These are phyloP conservation scores for Drosophila demipolita DNA, from an alignment of 2,888 invertebrate genomes.

Conservation along the genomic window DNA sequence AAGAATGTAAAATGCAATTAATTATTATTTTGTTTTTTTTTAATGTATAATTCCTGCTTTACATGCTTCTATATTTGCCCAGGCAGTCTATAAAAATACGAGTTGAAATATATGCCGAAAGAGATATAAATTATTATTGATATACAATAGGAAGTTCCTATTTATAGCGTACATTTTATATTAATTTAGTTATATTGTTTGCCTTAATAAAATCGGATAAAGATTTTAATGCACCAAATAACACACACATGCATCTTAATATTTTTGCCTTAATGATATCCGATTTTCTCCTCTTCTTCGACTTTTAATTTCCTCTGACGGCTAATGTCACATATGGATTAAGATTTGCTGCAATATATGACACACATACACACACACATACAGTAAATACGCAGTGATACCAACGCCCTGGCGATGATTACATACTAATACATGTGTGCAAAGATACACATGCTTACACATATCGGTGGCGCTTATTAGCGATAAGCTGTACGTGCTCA, in stretches of 20 bases:
- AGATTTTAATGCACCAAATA: neutral
- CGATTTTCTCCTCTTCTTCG: neutral
- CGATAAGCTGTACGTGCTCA: constrained; percentile 69
- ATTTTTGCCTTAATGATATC: neutral
- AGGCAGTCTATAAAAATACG: no score
- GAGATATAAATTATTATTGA: no score
- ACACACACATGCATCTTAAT: neutral
- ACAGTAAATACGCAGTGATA: constrained; percentile 6
- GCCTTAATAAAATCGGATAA: neutral
- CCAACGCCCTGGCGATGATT: constrained; percentile 12
- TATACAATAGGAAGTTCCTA: no score
- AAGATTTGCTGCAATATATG: constrained; percentile 1
- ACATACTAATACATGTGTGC: constrained; percentile 4
- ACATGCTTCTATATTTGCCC: no score
- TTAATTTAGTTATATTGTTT: neutral
- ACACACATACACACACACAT: neutral
- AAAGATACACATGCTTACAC: constrained; percentile 5
- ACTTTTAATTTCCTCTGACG: neutral
- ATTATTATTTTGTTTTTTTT: no score
- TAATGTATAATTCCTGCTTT: no score
- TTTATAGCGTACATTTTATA: neutral
- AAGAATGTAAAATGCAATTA: no score
- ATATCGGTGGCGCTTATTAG: constrained; percentile 48
- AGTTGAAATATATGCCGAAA: no score
- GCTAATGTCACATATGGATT: neutral